Evolutionary conservation across 2,888 invertebrate species (phyloP), one percentile per base, ranked within the genome.

Genomic region (Gerosis bhagava): DNA sequence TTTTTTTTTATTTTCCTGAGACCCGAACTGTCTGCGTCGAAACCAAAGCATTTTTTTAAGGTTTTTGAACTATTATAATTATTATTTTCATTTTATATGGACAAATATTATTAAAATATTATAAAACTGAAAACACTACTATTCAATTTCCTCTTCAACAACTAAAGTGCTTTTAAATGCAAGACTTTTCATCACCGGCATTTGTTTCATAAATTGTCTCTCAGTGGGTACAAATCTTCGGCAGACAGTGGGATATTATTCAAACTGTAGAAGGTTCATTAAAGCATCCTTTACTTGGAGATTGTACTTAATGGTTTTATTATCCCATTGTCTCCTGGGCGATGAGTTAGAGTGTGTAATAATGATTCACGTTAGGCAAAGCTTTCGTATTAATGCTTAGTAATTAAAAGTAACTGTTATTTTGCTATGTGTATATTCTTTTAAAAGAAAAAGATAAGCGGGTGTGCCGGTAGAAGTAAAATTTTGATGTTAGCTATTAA

Each of bases 291-390:
- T 44, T 46, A 46, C 46, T 32, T 25, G 32, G 46, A 46, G 46
- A 46, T 46, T 46, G 46, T 39, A 39, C 32, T 32, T 46, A 46
- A 46, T 46, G 46, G 46, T 46, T 46, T 46, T 46, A 46, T 46
- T 46, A 39, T 46, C 46, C 46, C 39, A 46, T 46, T 46, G 46
- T 39, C 46, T 39, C n/a, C 32, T 37, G 31, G 10, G 32, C 31
- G 45, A 46, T 46, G 45, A 39, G 37, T 46, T 46, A 46, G 32
- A 25, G 45, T 46, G 32, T 46, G 45, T 46, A 46, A 31, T 46
- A 39, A 46, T 39, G 45, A 39, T 32, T 32, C 39, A 39, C 39
- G 32, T 39, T 46, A 46, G 31, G 26, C 19, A 8, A 17, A 31
- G 39, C 39, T 46, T 39, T 46, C 31, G 17, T 26, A 31, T 25